Base-by-base conservation (phyloP, 2,113 vertebrate species). In the Pseudolaguvia tuberculata region DNA sequence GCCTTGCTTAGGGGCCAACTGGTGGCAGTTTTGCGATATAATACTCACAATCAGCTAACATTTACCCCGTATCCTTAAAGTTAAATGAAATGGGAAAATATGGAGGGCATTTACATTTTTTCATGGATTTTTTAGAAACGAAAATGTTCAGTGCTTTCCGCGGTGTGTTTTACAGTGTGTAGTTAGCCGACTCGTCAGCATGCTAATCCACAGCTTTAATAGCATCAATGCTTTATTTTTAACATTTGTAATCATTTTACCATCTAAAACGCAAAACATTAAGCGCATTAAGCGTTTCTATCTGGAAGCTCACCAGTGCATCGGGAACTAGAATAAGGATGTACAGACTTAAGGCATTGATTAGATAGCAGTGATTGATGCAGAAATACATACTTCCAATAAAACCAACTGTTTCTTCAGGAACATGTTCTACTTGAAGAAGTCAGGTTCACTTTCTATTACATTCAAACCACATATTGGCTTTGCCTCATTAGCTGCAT, bases 391-490 rank as follows among this genome's bases (percentile, higher is more conserved):
- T 20, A 29, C 27, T 67, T 67, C 23, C 63, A 67, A 10, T 45
- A 67, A 50, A 15, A 5, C 17, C 45, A 50, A 67, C 25, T 20
- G 45, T 20, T 67, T 17, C 23, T 67, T 25, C 9, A 27, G 45
- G 45, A 27, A 17, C 21, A 48, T 48, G 45, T 65, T 14, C 42
- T 47, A 47, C 42, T 65, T 17, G 13, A 65, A 15, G 62, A 48
- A 65, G 21, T 65, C 39, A 48, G 42, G 13, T 82, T 59, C 55
- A n/a, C 29, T 81, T 68, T 52, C 79, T 79, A 79, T 82, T 65
- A 82, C 87, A 86, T 85, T 87, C 83, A 88, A 83, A 87, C 85
- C 86, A 79, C 84, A 76, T 81, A 84, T 77, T 81, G 39, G 5
- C 21, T 59, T 18, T 31, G 62, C 10, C 55, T 67, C 31, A 35